Percentiles rank a stretch among this genome's conserved stretches.
phyloP scores from a whole-genome alignment of 2,888 invertebrate species.

The Cristatella mucedo region DNA sequence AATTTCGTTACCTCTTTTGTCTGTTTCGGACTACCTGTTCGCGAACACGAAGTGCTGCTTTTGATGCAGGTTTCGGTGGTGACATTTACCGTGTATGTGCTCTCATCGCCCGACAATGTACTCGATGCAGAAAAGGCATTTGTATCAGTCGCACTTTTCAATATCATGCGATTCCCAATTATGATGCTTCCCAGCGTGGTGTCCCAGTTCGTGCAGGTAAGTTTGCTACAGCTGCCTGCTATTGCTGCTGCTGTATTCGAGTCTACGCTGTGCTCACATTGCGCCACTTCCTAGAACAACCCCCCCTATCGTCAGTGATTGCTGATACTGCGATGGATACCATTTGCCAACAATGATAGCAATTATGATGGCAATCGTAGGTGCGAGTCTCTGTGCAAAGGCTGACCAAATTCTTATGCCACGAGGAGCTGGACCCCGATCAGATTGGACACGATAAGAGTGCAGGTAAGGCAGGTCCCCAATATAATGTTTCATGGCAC shows the following conservation, averaged over 20 bases:
- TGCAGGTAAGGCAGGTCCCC: too few relatives aligned
- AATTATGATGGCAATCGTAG: too few relatives aligned
- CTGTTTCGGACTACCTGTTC: too few relatives aligned
- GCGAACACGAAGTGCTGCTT: too few relatives aligned
- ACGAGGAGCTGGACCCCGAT: slow-evolving; percentile 5
- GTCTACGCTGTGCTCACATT: too few relatives aligned
- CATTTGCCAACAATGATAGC: too few relatives aligned
- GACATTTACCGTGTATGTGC: slow-evolving; percentile 6
- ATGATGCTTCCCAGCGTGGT: slow-evolving; percentile 7
- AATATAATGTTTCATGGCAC: too few relatives aligned
- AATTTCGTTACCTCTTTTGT: too few relatives aligned
- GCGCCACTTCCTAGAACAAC: too few relatives aligned
- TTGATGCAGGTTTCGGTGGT: slow-evolving; percentile 4
- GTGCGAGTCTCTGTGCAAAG: slow-evolving; percentile 8
- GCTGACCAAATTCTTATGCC: slow-evolving; percentile 4
- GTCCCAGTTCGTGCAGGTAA: slow-evolving; percentile 9
- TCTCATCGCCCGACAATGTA: slow-evolving; percentile 8
- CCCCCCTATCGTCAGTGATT: too few relatives aligned
- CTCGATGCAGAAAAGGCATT: slow-evolving; percentile 11
- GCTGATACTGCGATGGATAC: too few relatives aligned
- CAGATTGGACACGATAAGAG: neutral
- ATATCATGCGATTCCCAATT: slow-evolving; percentile 10
- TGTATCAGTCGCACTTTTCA: slow-evolving; percentile 11
- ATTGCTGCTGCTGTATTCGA: neutral
- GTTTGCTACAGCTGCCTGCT: neutral